phyloP scores from a whole-genome alignment of 2,797 vertebrate genomes.

The Micropoecilia bifurca region DNA sequence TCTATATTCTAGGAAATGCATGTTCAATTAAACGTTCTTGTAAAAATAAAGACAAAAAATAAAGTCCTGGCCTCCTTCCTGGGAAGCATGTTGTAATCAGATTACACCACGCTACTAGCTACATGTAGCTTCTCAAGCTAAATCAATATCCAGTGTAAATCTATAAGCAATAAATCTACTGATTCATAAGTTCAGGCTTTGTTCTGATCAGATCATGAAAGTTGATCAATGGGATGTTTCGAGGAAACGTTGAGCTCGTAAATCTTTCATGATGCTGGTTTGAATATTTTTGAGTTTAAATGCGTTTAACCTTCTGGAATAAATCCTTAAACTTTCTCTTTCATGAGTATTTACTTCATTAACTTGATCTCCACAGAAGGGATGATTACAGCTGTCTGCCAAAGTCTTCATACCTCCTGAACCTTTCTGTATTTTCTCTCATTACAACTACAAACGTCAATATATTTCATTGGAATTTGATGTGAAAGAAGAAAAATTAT shows the following conservation, averaged over 20 bases:
- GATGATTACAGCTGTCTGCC: too few species aligned
- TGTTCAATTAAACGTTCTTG: too few species aligned
- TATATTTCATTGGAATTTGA: too few species aligned
- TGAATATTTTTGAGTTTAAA: background rate
- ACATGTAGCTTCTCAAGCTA: background rate
- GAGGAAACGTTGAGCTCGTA: constrained; percentile 57
- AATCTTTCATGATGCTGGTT: constrained; percentile 37
- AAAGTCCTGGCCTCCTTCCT: background rate
- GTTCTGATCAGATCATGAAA: constrained; percentile 16
- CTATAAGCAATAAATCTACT: background rate
- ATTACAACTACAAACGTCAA: too few species aligned
- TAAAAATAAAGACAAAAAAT: too few species aligned
- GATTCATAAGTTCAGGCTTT: background rate
- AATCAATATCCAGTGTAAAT: background rate
- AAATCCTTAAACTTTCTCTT: background rate
- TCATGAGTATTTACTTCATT: too few species aligned
- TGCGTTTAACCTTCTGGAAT: constrained; percentile 35
- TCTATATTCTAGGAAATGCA: too few species aligned
- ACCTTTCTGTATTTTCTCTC: too few species aligned
- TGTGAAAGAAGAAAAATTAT: too few species aligned
- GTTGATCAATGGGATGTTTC: constrained; percentile 64
- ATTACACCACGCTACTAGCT: too few species aligned
- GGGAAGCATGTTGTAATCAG: background rate
- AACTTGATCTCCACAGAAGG: too few species aligned
- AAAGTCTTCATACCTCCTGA: too few species aligned